Evolutionary conservation across 2,113 vertebrate genomes (phyloP), one percentile per base, ranked within the genome.

Genomic region (Phaetusa simplex): DNA sequence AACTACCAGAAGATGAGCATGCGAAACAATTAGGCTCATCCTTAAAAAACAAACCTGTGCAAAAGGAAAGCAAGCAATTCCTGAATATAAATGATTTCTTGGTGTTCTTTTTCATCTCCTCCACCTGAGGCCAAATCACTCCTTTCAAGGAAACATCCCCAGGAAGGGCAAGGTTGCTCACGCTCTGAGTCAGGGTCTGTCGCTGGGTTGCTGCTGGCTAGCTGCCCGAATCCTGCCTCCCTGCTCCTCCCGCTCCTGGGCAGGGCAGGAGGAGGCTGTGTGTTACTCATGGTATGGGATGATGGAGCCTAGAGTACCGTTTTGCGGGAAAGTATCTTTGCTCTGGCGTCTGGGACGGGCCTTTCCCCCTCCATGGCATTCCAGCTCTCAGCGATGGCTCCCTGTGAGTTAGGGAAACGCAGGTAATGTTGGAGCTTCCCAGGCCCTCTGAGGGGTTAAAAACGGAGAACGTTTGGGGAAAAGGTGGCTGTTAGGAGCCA

Each of bases 131-230:
- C 49, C 40, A 92, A 86, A 45, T 89, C 65, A 72, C 22, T 84
- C 95, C 43, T 92, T 93, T 88, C 94, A 93, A 69, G 73, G 86
- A 92, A 95, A 82, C 53, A 56, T 52, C 70, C 66, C 69, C 70
- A 89, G 93, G 93, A 96, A 87, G 78, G 73, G 53, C 78, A 94
- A 88, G 67, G 91, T 91, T 89, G 69, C 64, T 95, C 69, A 38
- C 6, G 1, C 70, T 84, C 86, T 79, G 83, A 89, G 86, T 92
- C 94, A 96, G 89, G 81, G 38, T 86, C 70, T 40, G 58, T 88
- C 9, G 1, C 62, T 34, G 62, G 66, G 34, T 18, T 88, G 85
- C 55, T 45, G 67, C 65, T 85, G 88, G 85, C 43, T 1, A 16
- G 9, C 58, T 72, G 94, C 94, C 90, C 11, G 0, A 87, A 67